Percentiles rank a stretch among this genome's conserved stretches.
Conservation (phyloP, 1,140 invertebrate genomes). For the Marisa cornuarietis region DNA sequence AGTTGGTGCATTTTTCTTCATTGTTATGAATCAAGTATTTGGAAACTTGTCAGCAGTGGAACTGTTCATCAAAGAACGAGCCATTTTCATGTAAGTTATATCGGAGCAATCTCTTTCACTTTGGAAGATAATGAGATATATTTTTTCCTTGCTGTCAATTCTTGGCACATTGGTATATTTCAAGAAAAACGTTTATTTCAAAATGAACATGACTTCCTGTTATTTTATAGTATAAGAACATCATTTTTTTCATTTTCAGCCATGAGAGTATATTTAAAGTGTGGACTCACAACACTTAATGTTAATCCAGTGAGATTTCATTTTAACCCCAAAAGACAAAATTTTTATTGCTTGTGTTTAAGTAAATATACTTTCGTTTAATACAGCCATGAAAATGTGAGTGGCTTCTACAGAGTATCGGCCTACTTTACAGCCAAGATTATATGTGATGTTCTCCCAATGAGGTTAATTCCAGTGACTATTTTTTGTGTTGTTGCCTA, state of each 20-base stretch:
- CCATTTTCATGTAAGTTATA: constrained; percentile 62
- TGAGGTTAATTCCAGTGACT: constrained; percentile 55
- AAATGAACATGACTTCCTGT: too few species aligned
- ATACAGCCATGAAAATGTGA: constrained; percentile 65
- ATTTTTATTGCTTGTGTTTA: not conserved
- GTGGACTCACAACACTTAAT: too few species aligned
- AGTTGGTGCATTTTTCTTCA: constrained; percentile 64
- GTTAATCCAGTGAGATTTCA: too few species aligned
- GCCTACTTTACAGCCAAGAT: constrained; percentile 64
- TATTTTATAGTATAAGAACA: too few species aligned
- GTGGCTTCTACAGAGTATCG: constrained; percentile 65
- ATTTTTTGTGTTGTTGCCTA: constrained; percentile 60
- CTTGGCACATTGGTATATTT: too few species aligned
- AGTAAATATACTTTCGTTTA: constrained; percentile 9
- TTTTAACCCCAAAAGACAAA: not conserved
- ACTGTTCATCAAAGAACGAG: constrained; percentile 63
- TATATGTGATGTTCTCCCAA: constrained; percentile 64
- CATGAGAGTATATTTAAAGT: too few species aligned
- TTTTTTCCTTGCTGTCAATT: too few species aligned
- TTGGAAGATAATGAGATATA: too few species aligned
- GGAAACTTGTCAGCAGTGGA: constrained; percentile 63
- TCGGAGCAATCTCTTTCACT: too few species aligned
- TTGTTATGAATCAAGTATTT: constrained; percentile 64
- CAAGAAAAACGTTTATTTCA: too few species aligned
- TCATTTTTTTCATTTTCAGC: too few species aligned